Evolutionary conservation across 2,888 invertebrate genomes (phyloP), one percentile per base, ranked within the genome.

Genomic region (Yponomeuta evonymella): DNA sequence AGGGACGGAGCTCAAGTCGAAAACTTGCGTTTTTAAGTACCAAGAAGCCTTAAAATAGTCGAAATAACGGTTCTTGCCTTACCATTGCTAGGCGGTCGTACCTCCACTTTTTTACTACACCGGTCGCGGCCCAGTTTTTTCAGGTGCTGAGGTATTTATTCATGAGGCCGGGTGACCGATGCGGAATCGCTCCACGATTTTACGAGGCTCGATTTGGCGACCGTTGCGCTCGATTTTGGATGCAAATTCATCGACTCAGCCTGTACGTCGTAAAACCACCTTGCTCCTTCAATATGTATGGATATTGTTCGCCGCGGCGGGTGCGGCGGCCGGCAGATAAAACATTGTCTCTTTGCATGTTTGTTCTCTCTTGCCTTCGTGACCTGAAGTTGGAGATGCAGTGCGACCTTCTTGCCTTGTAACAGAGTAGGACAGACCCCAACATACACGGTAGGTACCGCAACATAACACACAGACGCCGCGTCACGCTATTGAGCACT

Each of bases 201-300:
- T 67, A 67, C 67, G 36, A 48, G 67, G 81, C 81, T 84, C 83
- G 84, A 85, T 84, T 87, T 87, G 83, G 83, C 73, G 83, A 85
- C 84, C 84, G 83, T 83, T 83, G 81, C 79, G 81, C 87, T 85
- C 84, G 85, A 87, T 86, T 85, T 83, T 79, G 77, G 80, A 87
- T 85, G 84, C 84, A 89, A 88, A 87, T 87, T 80, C 82, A 77
- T 78, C 75, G 81, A 81, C 84, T 86, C 86, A 86, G 88, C 81
- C 82, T 81, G 83, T 80, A 77, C 80, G 83, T 84, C 82, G 79
- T 88, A 86, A 88, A 87, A 86, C 81, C 79, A 78, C 77, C 79
- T 82, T 79, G 33, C 33, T 67, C 33, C 81, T 85, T 83, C 83
- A 48, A 87, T 86, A 86, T 73, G 72, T 73, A 70, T 72, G 70